Conservation (phyloP, 23 tunicate species). For the Halocynthia roretzi region DNA sequence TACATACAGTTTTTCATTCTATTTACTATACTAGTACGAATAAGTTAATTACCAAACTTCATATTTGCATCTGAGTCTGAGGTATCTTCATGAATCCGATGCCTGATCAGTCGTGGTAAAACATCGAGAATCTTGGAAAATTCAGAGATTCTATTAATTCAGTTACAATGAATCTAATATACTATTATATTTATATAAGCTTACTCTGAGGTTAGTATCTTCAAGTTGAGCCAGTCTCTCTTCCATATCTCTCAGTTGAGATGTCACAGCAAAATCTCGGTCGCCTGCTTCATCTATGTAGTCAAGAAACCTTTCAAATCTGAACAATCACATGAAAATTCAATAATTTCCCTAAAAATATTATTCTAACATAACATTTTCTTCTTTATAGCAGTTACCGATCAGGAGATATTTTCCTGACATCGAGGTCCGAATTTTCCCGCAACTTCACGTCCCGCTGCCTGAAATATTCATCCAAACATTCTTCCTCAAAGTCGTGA, state of each 20-base stretch:
- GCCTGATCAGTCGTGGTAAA: no score
- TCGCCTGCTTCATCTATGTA: conserved; percentile 45
- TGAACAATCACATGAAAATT: background rate
- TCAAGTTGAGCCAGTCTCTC: conserved; percentile 61
- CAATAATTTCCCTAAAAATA: background rate
- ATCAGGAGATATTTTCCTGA: background rate
- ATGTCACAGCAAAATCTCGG: conserved; percentile 25
- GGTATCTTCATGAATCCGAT: no score
- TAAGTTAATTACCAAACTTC: no score
- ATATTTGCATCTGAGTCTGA: no score
- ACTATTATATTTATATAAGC: background rate
- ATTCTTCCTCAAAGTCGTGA: conserved; percentile 99
- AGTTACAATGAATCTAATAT: background rate
- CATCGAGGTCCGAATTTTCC: conserved; percentile 2
- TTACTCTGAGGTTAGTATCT: conserved; percentile 46
- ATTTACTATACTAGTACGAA: no score
- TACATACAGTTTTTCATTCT: no score
- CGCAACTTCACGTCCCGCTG: conserved; percentile 4
- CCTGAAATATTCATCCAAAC: conserved; percentile 79
- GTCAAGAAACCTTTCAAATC: conserved; percentile 28
- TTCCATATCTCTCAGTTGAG: conserved; percentile 35
- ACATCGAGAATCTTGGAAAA: no score
- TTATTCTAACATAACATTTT: background rate
- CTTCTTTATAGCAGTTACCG: background rate
- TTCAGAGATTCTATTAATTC: no score